Evolutionary conservation across 2,888 invertebrate species (phyloP), one percentile per base, ranked within the genome.

Genomic region (Drosophila anceps): DNA sequence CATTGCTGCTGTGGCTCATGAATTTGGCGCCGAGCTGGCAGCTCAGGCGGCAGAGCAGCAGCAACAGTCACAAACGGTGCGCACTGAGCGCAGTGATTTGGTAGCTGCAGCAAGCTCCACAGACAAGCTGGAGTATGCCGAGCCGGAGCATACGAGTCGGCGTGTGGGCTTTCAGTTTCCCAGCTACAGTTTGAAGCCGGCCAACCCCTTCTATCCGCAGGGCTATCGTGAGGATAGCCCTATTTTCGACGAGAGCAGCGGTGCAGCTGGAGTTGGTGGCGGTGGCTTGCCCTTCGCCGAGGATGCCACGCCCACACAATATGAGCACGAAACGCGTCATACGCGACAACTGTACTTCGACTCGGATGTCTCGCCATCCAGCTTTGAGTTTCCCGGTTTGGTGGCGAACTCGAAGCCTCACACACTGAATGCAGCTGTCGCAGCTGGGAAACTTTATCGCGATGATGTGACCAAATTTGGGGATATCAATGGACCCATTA

Each of bases 381-480:
- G 91, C 24, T 90, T 93, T 37, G 93, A 93, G 79, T 92, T 93
- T 63, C 92, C 93, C 13, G 92, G 92, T 0, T 48, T 91, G 66
- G 89, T 84, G 41, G 81, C 91, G 48, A 92, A 92, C 63, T 87
- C 90, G 8, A 91, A 92, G 70, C 92, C 93, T 0, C 92, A 92
- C 37, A 85, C 91, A 1, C 68, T 91, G 2, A 91, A 83, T 41
- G 60, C 88, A 0, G 90, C 88, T 20, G 80, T 85, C 1, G 83
- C 86, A 0, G 76, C 73, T 0, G 91, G 90, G 2, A 92, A 93
- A 69, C 75, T 90, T 5, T 93, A 90, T 70, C 92, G 92, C 48
- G 93, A 93, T 43, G 93, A 93, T 51, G 93, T 93, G 4, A 93
- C 93, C 33, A 93, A 93, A 73, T 93, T 93, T 57, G 93, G 93